Conservation (phyloP, 2,797 vertebrate genomes). For the Mastacembelus armatus region DNA sequence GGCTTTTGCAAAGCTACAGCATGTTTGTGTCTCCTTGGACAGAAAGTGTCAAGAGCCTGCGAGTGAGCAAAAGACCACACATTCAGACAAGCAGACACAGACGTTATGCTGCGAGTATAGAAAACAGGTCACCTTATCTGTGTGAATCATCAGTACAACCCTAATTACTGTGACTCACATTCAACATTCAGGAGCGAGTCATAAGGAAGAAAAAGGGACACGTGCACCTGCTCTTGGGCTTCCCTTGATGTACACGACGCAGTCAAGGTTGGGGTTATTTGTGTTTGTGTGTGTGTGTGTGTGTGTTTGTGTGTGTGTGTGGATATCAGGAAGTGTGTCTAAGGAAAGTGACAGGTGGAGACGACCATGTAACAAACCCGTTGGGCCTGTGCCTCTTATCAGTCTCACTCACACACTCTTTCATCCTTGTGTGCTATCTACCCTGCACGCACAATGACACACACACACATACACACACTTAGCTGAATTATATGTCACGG, state of each 20-base stretch:
- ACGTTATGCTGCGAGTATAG: slow-evolving; percentile 25
- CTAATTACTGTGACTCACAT: slow-evolving; percentile 65
- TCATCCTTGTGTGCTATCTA: slow-evolving; percentile 42
- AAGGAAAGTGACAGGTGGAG: slow-evolving; percentile 69
- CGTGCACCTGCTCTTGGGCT: slow-evolving; percentile 51
- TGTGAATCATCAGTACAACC: slow-evolving; percentile 56
- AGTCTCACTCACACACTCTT: slow-evolving; percentile 56
- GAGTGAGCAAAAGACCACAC: slow-evolving; percentile 36
- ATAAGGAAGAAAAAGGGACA: slow-evolving; percentile 40
- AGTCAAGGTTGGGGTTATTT: slow-evolving; percentile 59
- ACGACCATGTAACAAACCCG: slow-evolving; percentile 60
- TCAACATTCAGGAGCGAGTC: slow-evolving; percentile 53
- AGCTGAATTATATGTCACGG: slow-evolving; percentile 61
- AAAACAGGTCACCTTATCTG: slow-evolving; percentile 58
- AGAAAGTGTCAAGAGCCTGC: slow-evolving; percentile 37
- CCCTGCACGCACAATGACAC: slow-evolving; percentile 44
- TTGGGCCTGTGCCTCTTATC: slow-evolving; percentile 68
- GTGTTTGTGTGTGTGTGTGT: slow-evolving; percentile 31
- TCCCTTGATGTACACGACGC: slow-evolving; percentile 54
- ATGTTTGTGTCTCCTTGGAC: slow-evolving; percentile 36
- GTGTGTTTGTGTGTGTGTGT: slow-evolving; percentile 31
- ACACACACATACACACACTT: slow-evolving; percentile 33
- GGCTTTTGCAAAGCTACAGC: slow-evolving; percentile 12
- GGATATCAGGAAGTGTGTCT: slow-evolving; percentile 61
- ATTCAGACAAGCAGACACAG: slow-evolving; percentile 13